A percentile compares a stretch with the other conserved stretches of the same genome.
phyloP scores from a whole-genome alignment of 2,113 vertebrate species.

The Tapirus terrestris region DNA sequence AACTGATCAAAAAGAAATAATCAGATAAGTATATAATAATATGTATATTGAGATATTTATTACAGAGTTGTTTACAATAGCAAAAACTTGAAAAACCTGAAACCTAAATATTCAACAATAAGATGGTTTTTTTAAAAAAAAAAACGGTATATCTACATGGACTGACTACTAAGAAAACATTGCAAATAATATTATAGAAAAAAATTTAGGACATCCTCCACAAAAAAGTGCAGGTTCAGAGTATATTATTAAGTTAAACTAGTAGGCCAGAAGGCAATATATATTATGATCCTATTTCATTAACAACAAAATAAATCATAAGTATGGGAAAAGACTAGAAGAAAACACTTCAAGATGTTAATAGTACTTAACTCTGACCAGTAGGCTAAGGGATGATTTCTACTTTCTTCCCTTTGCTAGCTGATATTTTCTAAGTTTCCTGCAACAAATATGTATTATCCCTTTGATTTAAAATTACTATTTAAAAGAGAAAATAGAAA shows the following conservation, averaged over 20 bases:
- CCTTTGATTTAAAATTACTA: slow-evolving; percentile 1
- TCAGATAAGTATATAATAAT: not conserved
- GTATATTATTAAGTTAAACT: slow-evolving; percentile 3
- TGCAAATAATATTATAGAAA: not conserved
- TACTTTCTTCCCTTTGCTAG: not conserved
- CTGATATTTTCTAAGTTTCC: not conserved
- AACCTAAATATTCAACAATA: not conserved
- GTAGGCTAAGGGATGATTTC: not conserved
- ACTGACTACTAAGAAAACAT: not conserved
- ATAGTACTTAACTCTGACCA: not conserved
- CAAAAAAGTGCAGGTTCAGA: not conserved
- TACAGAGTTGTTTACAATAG: not conserved
- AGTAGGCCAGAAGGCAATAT: not conserved
- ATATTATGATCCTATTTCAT: not conserved
- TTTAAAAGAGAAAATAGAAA: slow-evolving; percentile 48
- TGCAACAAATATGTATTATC: not conserved
- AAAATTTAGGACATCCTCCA: not conserved
- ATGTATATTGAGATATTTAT: not conserved
- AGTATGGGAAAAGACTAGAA: not conserved
- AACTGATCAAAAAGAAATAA: not conserved
- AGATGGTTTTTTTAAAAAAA: not conserved
- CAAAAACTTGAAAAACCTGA: not conserved
- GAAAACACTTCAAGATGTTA: slow-evolving; percentile 27
- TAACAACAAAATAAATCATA: not conserved
- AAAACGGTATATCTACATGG: not conserved